Evolutionary conservation across 2,888 invertebrate genomes (phyloP).

Genomic region (Chaetogeoica ovagalla): DNA sequence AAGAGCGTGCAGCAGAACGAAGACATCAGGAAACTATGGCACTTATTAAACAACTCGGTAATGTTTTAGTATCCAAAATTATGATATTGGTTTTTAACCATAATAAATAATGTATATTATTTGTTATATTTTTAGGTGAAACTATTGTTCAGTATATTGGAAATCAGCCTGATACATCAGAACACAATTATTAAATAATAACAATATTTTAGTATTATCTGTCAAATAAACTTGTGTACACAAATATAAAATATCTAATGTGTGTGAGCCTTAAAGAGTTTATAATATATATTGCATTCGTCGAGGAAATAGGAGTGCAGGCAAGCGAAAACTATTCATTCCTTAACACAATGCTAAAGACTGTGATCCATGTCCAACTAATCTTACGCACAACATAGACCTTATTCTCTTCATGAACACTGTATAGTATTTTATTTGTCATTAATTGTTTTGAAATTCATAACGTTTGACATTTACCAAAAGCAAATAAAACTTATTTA

Average conservation of each 20-base stretch:
- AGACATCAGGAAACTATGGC: slow-evolving; percentile 42
- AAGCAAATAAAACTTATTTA: too few species aligned
- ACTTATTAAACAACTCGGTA: slow-evolving; percentile 33
- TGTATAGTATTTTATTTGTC: neutral
- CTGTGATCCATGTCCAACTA: too few species aligned
- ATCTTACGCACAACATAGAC: too few species aligned
- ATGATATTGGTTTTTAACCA: neutral
- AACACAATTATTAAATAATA: slow-evolving; percentile 32
- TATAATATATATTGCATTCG: neutral
- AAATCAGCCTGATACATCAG: slow-evolving; percentile 8
- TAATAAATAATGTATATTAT: neutral
- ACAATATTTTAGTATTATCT: neutral
- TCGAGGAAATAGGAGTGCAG: too few species aligned
- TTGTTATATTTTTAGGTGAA: slow-evolving; percentile 26
- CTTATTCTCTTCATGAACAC: too few species aligned
- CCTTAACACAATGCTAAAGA: too few species aligned
- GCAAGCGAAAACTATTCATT: too few species aligned
- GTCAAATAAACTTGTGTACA: neutral
- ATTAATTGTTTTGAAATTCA: neutral
- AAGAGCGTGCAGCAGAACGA: slow-evolving; percentile 35
- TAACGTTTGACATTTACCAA: too few species aligned
- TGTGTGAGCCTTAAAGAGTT: too few species aligned
- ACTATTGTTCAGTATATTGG: slow-evolving; percentile 22
- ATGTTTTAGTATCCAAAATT: neutral
- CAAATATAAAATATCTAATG: too few species aligned